Evolutionary conservation across 2,797 vertebrate species (phyloP), one percentile per base, ranked within the genome.

Genomic region (Spheniscus humboldti): DNA sequence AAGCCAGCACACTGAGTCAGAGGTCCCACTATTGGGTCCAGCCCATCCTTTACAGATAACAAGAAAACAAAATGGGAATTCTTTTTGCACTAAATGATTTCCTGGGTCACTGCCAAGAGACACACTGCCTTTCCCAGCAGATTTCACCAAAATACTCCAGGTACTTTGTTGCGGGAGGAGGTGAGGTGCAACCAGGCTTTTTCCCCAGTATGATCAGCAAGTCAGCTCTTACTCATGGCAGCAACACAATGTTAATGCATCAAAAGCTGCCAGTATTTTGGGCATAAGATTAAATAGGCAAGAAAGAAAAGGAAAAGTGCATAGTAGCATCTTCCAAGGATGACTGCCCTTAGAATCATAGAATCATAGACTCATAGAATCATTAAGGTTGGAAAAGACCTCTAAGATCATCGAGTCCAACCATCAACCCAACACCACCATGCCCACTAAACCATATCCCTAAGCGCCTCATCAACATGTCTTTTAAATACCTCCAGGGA

Each of bases 11-110:
- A 7, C 1, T 10, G 8, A 57, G 37, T 18, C 17, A 67, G 39
- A 62, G 24, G 17, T 66, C 11, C 20, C 7, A 27, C 11, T 57
- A 6, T 35, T 0, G 0, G 6, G 13, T 59, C 52, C 43, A 74
- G 16, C 11, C 33, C 2, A 1, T 35, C 14, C 13, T 50, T 82
- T 69, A 39, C 4, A 66, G 52, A n/a, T 4, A 7, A 18, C 13
- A 75, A 35, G 43, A 55, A 56, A 89, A 67, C 6, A 78, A 48
- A 82, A 35, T 0, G 4, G 37, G 30, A 90, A 66, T 66, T 80
- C 2, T 6, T 88, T 86, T 63, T 23, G 17, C 19, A 57, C 1
- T 27, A 52, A 55, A 10, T 25, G 27, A 30, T 63, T 83, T 79
- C 63, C 60, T 73, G 55, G 35, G 37, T 67, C 72, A 39, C 20